A percentile compares a stretch with the other conserved stretches of the same genome.
These are phyloP conservation scores for Chelon labrosus DNA, from an alignment of 2,797 vertebrate genomes.

Conservation along the genomic window DNA sequence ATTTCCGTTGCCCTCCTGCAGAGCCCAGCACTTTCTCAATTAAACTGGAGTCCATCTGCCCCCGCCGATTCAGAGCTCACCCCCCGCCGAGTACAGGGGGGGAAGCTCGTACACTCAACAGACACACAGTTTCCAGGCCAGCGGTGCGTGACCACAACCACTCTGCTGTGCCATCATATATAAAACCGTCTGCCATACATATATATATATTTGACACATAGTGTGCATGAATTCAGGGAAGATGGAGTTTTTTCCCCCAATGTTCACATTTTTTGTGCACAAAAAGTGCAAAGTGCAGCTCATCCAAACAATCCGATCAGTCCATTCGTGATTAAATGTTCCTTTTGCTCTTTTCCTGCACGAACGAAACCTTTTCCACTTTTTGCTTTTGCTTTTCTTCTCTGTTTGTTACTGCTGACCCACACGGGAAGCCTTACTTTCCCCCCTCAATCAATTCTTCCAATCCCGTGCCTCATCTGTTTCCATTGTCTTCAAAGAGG, in stretches of 20 bases:
- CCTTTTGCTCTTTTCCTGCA: no score
- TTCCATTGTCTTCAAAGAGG: conserved; percentile 41
- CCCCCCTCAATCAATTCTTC: conserved; percentile 5
- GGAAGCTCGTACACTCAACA: conserved; percentile 14
- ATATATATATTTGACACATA: conserved; percentile 1
- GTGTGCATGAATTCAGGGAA: no score
- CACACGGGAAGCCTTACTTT: background rate
- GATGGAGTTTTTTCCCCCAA: no score
- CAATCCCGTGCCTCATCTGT: conserved; percentile 1
- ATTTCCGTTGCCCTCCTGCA: conserved; percentile 78
- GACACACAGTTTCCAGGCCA: conserved; percentile 26
- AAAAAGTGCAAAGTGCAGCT: no score
- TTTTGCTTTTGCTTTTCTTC: background rate
- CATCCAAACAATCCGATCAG: no score
- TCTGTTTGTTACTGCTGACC: background rate
- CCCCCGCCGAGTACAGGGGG: conserved; percentile 16
- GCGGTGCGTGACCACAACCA: conserved; percentile 28
- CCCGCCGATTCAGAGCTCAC: conserved; percentile 65
- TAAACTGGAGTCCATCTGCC: conserved; percentile 68
- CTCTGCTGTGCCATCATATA: conserved; percentile 26
- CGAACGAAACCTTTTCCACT: no score
- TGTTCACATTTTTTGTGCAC: no score
- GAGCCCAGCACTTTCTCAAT: conserved; percentile 84
- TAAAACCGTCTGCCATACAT: conserved; percentile 37
- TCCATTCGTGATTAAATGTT: no score